These are phyloP conservation scores for Pseudorasbora parva DNA, from an alignment of 2,113 vertebrate genomes.

Conservation along the genomic window DNA sequence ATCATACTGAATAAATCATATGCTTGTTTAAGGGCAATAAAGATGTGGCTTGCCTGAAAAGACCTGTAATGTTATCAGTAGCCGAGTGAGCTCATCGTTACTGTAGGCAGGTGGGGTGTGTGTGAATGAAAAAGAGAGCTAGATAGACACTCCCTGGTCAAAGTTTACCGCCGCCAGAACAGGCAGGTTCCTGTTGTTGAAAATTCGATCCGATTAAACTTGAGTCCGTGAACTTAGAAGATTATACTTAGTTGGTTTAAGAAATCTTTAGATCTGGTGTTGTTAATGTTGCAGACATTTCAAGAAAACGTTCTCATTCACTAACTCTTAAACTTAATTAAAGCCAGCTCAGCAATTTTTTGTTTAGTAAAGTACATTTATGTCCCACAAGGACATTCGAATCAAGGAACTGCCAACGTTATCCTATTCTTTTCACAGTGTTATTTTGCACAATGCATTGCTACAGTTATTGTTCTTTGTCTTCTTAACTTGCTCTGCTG, in stretches of 20 bases:
- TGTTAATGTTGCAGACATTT: constrained; percentile 14
- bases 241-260: constrained; percentile 5
- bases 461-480: constrained; percentile 17
- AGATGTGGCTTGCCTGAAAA: constrained; percentile 16
- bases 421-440: constrained; percentile 50
- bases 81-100: constrained; percentile 21
- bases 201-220: not conserved
- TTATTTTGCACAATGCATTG: constrained; percentile 22
- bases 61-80: constrained; percentile 34
- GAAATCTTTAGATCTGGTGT: not conserved
- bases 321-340: not conserved
- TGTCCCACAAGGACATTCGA: not conserved
- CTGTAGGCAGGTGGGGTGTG: constrained; percentile 10
- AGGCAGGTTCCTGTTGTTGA: constrained; percentile 8
- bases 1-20: not conserved
- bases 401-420: not conserved
- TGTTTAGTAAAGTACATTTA: constrained; percentile 14
- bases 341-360: not conserved
- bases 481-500: constrained; percentile 33
- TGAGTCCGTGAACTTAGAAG: constrained; percentile 31
- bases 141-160: constrained; percentile 48
- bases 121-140: not conserved
- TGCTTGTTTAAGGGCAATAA: constrained; percentile 13
- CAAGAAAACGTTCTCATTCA: not conserved
- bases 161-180: constrained; percentile 45